phyloP scores from a whole-genome alignment of 2,113 vertebrate species.

The Fregetta grallaria region DNA sequence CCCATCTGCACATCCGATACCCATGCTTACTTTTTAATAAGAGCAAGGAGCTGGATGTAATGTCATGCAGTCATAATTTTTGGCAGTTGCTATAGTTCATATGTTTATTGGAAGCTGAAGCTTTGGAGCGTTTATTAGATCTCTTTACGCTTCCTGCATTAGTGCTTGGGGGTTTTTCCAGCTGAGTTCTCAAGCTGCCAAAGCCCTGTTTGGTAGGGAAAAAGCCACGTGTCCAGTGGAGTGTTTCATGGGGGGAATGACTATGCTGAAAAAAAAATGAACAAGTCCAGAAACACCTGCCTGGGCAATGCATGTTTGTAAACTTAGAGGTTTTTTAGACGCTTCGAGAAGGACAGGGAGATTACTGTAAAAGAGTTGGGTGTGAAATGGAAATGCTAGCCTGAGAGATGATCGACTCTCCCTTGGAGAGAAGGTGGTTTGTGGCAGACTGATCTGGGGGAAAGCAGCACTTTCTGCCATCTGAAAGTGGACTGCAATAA shows the following conservation, averaged over 20 bases:
- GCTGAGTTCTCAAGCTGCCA: not conserved
- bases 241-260: not conserved
- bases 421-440: not conserved
- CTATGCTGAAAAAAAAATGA: not conserved
- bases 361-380: not conserved
- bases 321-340: not conserved
- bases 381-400: not conserved
- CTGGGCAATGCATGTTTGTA: not conserved
- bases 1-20: conserved; percentile 37
- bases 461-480: not conserved
- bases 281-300: not conserved
- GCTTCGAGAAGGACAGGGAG: not conserved
- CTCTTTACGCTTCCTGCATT: conserved; percentile 47
- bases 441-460: not conserved
- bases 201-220: not conserved
- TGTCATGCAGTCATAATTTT: conserved; percentile 54
- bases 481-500: not conserved
- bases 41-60: conserved; percentile 43
- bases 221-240: not conserved
- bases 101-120: conserved; percentile 56
- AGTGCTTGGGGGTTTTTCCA: conserved; percentile 13
- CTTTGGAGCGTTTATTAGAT: conserved; percentile 61
- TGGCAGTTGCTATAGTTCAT: conserved; percentile 47
- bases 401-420: not conserved
- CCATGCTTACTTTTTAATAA: not conserved